A percentile compares a stretch with the other conserved stretches of the same genome.
Evolutionary conservation across 2,797 vertebrate genomes (phyloP).

Genomic region (Sorex maritimensis): DNA sequence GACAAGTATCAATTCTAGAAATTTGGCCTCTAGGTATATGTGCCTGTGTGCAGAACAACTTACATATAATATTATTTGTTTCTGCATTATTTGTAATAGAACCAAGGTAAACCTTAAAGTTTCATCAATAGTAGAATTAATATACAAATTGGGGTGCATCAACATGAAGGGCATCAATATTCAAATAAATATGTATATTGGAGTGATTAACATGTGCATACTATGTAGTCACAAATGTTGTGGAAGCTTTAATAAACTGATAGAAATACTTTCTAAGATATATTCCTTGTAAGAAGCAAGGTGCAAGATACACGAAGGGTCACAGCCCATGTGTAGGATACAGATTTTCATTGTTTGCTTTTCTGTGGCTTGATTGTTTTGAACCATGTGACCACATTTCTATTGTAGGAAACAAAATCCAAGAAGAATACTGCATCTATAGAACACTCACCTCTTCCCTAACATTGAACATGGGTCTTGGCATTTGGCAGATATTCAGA

Average conservation of each 20-base stretch:
- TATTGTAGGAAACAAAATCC: conserved; percentile 12
- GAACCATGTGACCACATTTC: neutral
- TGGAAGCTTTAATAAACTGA: neutral
- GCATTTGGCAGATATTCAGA: neutral
- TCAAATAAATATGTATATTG: conserved; percentile 29
- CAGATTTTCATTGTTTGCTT: neutral
- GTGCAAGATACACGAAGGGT: neutral
- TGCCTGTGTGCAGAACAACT: conserved; percentile 5
- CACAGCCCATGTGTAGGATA: neutral
- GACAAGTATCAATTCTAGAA: conserved; percentile 34
- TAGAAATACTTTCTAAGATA: conserved; percentile 21
- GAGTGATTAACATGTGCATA: neutral
- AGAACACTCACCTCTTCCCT: neutral
- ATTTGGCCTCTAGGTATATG: neutral
- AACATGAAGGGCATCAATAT: neutral
- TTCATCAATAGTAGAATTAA: conserved; percentile 25
- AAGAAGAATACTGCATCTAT: neutral
- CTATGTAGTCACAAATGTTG: neutral
- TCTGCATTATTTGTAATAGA: neutral
- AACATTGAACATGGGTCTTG: conserved; percentile 12
- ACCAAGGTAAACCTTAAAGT: conserved; percentile 8
- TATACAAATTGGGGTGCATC: neutral
- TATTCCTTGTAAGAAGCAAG: neutral
- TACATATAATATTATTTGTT: neutral
- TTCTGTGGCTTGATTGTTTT: conserved; percentile 33